Evolutionary conservation across 2,113 vertebrate species (phyloP), one percentile per base, ranked within the genome.

Genomic region (Syrmaticus mikado): DNA sequence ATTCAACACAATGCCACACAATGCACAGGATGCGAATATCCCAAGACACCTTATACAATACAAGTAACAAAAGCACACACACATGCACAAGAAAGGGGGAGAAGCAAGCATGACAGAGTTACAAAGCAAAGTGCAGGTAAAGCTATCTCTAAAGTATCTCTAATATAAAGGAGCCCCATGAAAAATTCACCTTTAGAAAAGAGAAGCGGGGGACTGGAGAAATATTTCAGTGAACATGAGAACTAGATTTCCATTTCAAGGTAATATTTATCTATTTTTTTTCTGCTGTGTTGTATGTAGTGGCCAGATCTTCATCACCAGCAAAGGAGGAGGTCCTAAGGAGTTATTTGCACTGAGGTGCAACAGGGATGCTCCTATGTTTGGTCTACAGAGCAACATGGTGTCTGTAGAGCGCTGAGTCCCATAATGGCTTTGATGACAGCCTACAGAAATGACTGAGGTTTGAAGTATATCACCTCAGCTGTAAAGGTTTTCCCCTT

Each of bases 1-100:
- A 94, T 95, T 92, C 87, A 97, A 97, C 96, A 97, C 96, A 97
- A 96, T 96, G 89, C 94, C 91, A 96, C 94, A 97, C 97, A 97
- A 96, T 97, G 82, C 93, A 97, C 96, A 97, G 96, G 96, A 97
- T 97, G 93, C 91, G 88, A 96, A 83, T 96, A 97, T 97, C 96
- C 96, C 96, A 92, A 97, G 97, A 93, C 95, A 97, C 96, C 87
- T 90, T 79, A 96, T n/a, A 97, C 96, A 97, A 96, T 96, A 53
- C 94, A 84, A 95, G 92, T 53, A 91, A 96, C 92, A 95, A 96
- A 96, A 91, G 80, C 73, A 43, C 75, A 93, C 84, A 92, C 90
- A 96, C 76, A 93, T 88, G 77, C 46, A 88, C 68, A 60, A 96
- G 75, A 92, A 82, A 89, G 43, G 72, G 93, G 87, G 77, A 93